phyloP scores from a whole-genome alignment of 2,797 vertebrate genomes.

The Selene dorsalis region DNA sequence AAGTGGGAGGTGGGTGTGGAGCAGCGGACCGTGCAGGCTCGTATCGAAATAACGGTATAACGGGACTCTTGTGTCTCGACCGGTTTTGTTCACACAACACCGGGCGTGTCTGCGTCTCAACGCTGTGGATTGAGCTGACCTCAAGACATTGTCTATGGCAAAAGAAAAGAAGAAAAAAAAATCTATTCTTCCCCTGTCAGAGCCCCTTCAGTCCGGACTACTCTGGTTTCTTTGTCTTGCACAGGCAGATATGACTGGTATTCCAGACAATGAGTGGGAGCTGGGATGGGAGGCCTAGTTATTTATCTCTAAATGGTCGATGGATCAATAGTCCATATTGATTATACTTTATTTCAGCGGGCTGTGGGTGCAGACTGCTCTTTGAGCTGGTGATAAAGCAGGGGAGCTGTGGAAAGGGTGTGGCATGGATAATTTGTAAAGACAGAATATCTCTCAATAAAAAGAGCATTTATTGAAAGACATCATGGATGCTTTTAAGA shows the following conservation, averaged over 20 bases:
- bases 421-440: slow-evolving; percentile 71
- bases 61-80: slow-evolving; percentile 58
- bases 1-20: slow-evolving; percentile 69
- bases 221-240: slow-evolving; percentile 70
- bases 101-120: slow-evolving; percentile 71
- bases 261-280: slow-evolving; percentile 69
- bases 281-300: slow-evolving; percentile 34
- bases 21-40: slow-evolving; percentile 24
- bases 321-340: slow-evolving; percentile 67
- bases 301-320: slow-evolving; percentile 2
- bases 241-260: slow-evolving; percentile 58
- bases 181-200: slow-evolving; percentile 64
- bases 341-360: slow-evolving; percentile 54
- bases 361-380: slow-evolving; percentile 56
- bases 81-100: slow-evolving; percentile 58
- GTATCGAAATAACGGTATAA: slow-evolving; percentile 45
- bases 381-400: slow-evolving; percentile 29
- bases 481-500: background rate
- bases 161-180: slow-evolving; percentile 5
- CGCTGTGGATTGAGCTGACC: slow-evolving; percentile 39
- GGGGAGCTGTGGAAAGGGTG: slow-evolving; percentile 66
- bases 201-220: slow-evolving; percentile 43
- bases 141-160: slow-evolving; percentile 48
- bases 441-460: slow-evolving; percentile 7
- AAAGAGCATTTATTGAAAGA: background rate